Percentiles rank a stretch among this genome's conserved stretches.
phyloP scores from a whole-genome alignment of 2,797 vertebrate genomes.

The Numenius phaeopus region DNA sequence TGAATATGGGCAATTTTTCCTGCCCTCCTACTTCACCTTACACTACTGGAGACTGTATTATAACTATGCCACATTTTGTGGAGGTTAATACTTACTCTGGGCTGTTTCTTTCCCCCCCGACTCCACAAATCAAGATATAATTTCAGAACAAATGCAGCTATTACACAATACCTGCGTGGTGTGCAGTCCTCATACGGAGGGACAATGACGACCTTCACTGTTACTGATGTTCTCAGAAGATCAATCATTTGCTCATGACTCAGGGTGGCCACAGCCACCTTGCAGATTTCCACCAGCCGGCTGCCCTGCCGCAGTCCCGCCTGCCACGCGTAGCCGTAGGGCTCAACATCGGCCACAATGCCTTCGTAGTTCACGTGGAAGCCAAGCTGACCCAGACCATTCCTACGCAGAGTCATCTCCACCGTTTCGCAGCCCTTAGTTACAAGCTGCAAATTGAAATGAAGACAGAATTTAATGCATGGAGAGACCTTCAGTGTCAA shows the following conservation, averaged over 20 bases:
- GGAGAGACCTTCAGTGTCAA: background rate
- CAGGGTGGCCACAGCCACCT: slow-evolving; percentile 93
- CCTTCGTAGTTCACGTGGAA: slow-evolving; percentile 99
- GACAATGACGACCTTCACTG: slow-evolving; percentile 96
- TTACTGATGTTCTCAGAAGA: slow-evolving; percentile 94
- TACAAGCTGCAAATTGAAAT: slow-evolving; percentile 83
- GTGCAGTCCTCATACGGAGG: slow-evolving; percentile 96
- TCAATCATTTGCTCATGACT: slow-evolving; percentile 99
- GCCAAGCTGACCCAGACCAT: slow-evolving; percentile 94
- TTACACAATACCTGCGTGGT: slow-evolving; percentile 88
- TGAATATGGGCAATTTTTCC: background rate
- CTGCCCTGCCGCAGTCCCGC: slow-evolving; percentile 95
- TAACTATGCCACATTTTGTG: background rate
- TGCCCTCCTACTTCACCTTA: background rate
- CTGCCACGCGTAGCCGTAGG: slow-evolving; percentile 97
- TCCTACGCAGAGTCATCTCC: slow-evolving; percentile 97
- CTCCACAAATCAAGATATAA: background rate
- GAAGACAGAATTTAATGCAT: background rate
- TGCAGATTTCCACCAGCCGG: slow-evolving; percentile 96
- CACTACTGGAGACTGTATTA: background rate
- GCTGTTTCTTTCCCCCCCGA: accelerated
- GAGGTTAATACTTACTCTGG: background rate
- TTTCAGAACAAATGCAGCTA: background rate
- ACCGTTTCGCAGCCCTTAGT: slow-evolving; percentile 96
- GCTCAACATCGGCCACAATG: slow-evolving; percentile 96